Base-by-base conservation (phyloP, 1,140 invertebrate genomes). In the Temnothorax nylanderi region DNA sequence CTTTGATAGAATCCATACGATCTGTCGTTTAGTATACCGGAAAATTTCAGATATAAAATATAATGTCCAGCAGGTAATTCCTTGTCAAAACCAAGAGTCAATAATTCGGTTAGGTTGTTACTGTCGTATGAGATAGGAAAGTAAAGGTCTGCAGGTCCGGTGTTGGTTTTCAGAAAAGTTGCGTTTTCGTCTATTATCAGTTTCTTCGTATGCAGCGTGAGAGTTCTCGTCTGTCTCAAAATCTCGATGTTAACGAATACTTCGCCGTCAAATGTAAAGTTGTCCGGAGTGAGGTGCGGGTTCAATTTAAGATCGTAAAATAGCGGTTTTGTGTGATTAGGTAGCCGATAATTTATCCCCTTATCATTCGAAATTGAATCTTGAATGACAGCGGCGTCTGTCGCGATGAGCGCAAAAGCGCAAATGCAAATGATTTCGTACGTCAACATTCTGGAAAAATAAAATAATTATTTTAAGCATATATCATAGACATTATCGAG, bases 251-350 rank as follows among this genome's bases (percentile, higher is more conserved):
- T 56, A 34, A 92, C 78, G 5, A 54, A 13, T 26, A 85, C 51
- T 65, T 89, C 80, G 16, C 91, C 93, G n/a, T 88, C 72, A 49
- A 92, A 92, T 1, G 82, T 93, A 56, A 92, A 93, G 77, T 91
- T 86, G 21, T 75, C 71, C 13, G 89, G 86, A 13, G 26, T 37
- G 2, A 81, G 64, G 56, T 81, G 32, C 8, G 62, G 64, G 18
- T 81, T 89, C 72, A 91, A 87, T 26, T 88, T 78, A 75, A 91
- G 86, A 67, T 21, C 72, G 54, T 88, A 93, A 5, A 21, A 60
- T 18, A 69, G 13, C 56, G 76, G 77, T 85, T 44, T 47, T 54
- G 81, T 85, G 49, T 88, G 58, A 80, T 89, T 86, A 54, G 87
- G 69, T 32, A 90, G 60, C 7, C 84, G 75, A 71, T 77, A 87